These are phyloP conservation scores for Cheiracanthium punctorium DNA, from an alignment of 2,888 invertebrate species.

Conservation along the genomic window DNA sequence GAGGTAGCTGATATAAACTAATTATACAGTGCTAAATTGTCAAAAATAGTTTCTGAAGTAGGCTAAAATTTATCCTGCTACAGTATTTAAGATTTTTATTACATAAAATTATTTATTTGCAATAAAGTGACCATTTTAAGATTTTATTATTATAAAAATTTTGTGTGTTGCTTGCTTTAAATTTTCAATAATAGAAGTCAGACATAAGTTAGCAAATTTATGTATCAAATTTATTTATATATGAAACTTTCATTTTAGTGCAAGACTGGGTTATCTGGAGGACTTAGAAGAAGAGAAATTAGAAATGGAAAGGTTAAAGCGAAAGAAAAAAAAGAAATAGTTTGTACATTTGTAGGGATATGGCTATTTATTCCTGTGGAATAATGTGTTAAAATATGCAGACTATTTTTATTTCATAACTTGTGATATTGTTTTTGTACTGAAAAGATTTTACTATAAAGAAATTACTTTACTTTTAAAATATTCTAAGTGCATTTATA, in stretches of 20 bases:
- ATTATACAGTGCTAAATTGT: too few species aligned
- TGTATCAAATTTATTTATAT: not conserved
- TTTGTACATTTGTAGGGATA: not conserved
- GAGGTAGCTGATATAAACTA: too few species aligned
- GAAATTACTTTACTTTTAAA: not conserved
- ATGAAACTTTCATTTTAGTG: constrained; percentile 73
- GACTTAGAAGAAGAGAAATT: constrained; percentile 94
- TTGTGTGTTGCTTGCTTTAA: not conserved
- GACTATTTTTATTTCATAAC: not conserved
- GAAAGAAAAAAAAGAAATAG: constrained; percentile 39
- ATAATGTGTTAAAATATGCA: not conserved
- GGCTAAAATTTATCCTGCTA: too few species aligned
- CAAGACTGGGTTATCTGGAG: constrained; percentile 85
- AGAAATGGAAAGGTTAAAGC: constrained; percentile 76
- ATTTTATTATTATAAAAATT: too few species aligned
- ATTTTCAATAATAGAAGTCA: too few species aligned
- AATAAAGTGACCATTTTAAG: too few species aligned
- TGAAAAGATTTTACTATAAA: not conserved
- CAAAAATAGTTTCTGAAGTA: too few species aligned
- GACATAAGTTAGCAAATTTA: too few species aligned
- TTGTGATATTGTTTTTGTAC: constrained; percentile 13
- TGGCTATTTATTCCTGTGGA: constrained; percentile 27
- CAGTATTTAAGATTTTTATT: too few species aligned
- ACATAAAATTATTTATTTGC: too few species aligned
- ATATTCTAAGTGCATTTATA: not conserved